Evolutionary conservation across 2,888 invertebrate species (phyloP).

Genomic region (Choreutis nemorana): DNA sequence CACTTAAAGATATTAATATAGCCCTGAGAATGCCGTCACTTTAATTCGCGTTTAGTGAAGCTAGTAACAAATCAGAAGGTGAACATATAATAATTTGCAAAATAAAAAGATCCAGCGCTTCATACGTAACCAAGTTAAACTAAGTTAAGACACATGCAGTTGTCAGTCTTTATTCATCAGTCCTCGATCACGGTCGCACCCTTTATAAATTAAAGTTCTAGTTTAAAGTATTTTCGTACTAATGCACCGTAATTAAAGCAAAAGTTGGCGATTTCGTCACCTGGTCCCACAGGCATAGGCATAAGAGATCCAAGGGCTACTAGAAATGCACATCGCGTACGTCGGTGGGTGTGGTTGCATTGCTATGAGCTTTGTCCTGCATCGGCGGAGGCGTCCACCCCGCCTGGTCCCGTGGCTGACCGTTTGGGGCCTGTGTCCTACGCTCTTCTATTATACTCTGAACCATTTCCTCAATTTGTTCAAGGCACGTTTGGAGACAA

Average conservation of each 20-base stretch:
- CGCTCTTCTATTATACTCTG: constrained; percentile 62
- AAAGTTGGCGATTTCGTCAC: constrained; percentile 9
- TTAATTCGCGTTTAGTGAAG: too few relatives aligned
- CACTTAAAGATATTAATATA: too few relatives aligned
- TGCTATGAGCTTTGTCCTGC: constrained; percentile 71
- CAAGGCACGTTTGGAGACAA: constrained; percentile 78
- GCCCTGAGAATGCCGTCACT: too few relatives aligned
- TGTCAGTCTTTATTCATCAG: constrained; percentile 64
- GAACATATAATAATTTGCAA: too few relatives aligned
- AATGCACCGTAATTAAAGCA: constrained; percentile 48
- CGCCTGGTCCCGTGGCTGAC: constrained; percentile 41
- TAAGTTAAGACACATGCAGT: constrained; percentile 51
- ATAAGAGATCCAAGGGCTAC: constrained; percentile 15
- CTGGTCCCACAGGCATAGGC: background rate
- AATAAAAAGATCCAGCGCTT: too few relatives aligned
- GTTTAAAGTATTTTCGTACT: constrained; percentile 63
- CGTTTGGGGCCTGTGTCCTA: constrained; percentile 47
- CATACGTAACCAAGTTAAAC: too few relatives aligned
- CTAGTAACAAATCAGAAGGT: too few relatives aligned
- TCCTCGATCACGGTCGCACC: constrained; percentile 55
- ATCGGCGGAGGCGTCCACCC: constrained; percentile 55
- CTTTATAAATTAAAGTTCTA: constrained; percentile 31
- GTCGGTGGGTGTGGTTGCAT: constrained; percentile 85
- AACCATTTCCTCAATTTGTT: constrained; percentile 82
- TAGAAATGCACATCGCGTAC: constrained; percentile 85